Evolutionary conservation across 2,888 invertebrate species (phyloP).

Genomic region (Andrena dorsata): DNA sequence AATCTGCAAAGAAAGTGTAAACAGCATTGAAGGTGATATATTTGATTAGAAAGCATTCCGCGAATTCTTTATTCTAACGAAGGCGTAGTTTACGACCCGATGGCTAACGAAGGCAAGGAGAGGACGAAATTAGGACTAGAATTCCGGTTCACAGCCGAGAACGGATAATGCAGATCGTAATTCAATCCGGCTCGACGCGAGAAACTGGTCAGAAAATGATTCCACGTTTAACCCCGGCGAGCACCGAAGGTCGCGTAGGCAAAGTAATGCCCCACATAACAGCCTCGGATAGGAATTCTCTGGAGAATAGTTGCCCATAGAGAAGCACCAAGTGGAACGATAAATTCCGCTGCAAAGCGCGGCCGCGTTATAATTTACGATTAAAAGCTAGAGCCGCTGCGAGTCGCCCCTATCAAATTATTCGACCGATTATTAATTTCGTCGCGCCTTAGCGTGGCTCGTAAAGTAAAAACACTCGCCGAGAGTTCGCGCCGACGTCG

Average conservation of each 20-base stretch:
- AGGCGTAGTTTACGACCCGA: neutral
- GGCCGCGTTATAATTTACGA: slow-evolving; percentile 47
- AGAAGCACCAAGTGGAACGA: slow-evolving; percentile 44
- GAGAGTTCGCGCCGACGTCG: neutral
- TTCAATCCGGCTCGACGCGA: slow-evolving; percentile 22
- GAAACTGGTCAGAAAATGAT: slow-evolving; percentile 44
- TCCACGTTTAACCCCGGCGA: slow-evolving; percentile 38
- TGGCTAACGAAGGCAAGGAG: neutral
- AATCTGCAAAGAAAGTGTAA: neutral
- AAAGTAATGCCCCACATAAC: slow-evolving; percentile 55
- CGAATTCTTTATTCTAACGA: slow-evolving; percentile 3
- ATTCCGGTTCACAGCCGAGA: slow-evolving; percentile 3
- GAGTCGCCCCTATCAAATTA: slow-evolving; percentile 38
- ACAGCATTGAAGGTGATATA: neutral
- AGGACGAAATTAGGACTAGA: slow-evolving; percentile 17
- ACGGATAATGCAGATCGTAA: slow-evolving; percentile 50
- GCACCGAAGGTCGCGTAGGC: slow-evolving; percentile 40
- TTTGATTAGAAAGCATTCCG: neutral
- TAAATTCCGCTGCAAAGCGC: slow-evolving; percentile 55
- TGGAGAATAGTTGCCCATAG: slow-evolving; percentile 51
- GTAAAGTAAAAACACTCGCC: neutral
- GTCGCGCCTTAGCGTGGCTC: neutral
- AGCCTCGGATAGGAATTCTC: slow-evolving; percentile 47
- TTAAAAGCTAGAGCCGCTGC: slow-evolving; percentile 29
- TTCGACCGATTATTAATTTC: slow-evolving; percentile 41